Conservation (phyloP, 1,140 invertebrate genomes). For the Brachionus koreanus region DNA sequence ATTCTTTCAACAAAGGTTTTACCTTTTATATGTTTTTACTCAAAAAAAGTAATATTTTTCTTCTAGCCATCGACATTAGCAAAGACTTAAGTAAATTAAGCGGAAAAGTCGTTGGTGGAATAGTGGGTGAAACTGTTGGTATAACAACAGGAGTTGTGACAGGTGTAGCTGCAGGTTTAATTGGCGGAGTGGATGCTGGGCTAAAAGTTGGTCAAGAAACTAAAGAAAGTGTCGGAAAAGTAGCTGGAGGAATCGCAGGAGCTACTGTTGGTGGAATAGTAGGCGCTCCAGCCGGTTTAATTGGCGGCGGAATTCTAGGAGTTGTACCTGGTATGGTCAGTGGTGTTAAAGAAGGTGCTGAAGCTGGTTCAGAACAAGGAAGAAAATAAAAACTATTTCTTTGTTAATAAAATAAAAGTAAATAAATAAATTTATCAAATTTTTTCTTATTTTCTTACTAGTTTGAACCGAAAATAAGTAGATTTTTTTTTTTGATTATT, state of each 20-base stretch:
- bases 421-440: too few relatives aligned
- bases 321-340: neutral
- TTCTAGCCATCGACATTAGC: neutral
- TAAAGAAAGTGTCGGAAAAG: neutral
- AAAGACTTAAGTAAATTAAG: neutral
- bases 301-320: neutral
- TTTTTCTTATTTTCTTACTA: too few relatives aligned
- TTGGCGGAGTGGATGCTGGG: neutral
- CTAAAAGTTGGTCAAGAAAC: neutral
- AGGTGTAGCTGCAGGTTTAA: neutral
- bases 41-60: neutral
- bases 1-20: neutral
- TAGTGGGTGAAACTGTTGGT: conserved; percentile 4
- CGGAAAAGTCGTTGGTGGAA: neutral
- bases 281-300: neutral
- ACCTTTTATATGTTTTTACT: neutral
- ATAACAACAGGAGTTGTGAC: neutral
- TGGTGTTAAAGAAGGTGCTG: neutral
- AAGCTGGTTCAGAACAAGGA: neutral
- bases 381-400: neutral
- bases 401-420: neutral
- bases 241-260: neutral
- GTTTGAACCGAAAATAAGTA: too few relatives aligned
- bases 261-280: neutral
- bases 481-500: too few relatives aligned